Evolutionary conservation across 1,140 invertebrate species (phyloP).

Genomic region (Pectinophora gossypiella): DNA sequence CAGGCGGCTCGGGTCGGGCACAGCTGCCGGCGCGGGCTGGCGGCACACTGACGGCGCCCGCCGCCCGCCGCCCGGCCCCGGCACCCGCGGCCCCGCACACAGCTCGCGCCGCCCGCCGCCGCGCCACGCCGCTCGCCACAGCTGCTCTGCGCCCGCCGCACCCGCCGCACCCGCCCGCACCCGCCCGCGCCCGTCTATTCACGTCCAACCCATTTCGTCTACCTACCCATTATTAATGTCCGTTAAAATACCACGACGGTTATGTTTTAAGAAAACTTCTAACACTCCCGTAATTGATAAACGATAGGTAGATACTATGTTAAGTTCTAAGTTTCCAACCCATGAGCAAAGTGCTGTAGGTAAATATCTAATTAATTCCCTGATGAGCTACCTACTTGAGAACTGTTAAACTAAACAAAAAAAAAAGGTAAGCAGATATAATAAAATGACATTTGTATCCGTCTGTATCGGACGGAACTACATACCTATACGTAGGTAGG

Average conservation of each 20-base stretch:
- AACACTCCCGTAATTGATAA: too few species aligned
- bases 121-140: background rate
- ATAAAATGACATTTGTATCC: too few species aligned
- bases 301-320: too few species aligned
- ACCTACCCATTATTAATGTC: background rate
- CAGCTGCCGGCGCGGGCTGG: background rate
- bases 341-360: too few species aligned
- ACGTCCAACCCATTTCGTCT: background rate
- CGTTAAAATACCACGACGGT: too few species aligned
- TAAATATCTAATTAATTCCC: background rate
- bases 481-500: too few species aligned
- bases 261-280: too few species aligned
- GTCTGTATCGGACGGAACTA: too few species aligned
- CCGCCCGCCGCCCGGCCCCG: background rate
- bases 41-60: background rate
- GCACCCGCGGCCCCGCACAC: background rate
- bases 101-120: background rate
- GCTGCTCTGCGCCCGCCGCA: background rate
- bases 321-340: background rate
- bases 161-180: background rate
- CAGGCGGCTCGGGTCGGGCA: conserved; percentile 8
- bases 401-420: too few species aligned
- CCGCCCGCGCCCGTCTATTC: background rate
- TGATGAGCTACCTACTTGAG: too few species aligned
- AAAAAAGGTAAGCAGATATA: too few species aligned